Base-by-base conservation (phyloP, 1,140 invertebrate genomes). In the Megathymus violae region DNA sequence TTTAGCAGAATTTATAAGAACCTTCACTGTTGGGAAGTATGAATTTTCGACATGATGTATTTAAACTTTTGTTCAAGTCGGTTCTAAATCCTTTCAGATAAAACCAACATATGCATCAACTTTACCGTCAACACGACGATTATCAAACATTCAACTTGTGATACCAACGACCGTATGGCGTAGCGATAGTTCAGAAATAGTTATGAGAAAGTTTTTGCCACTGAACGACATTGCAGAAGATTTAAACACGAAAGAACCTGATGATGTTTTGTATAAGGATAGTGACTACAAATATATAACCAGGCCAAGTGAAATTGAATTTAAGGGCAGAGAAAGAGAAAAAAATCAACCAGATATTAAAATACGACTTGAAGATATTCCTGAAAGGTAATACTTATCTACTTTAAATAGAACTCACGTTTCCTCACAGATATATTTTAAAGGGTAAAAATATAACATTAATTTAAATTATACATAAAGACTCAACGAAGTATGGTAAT, bases 141-240 rank as follows among this genome's bases (percentile, higher is more conserved):
- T 74, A 34, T 71, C 75, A 4, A 69, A 71, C 19, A 11, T 61
- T 6, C 67, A 72, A 1, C 64, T 73, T 60, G 50, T 62, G 9
- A 47, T 69, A 11, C 25, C 67, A 11, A 85, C 82, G 11, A 62
- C 68, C 13, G 17, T 79, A 43, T 63, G 63, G 61, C 62, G 58
- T 14, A 81, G 71, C 34, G 76, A 71, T 0, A 63, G 64, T 4
- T 78, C 78, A 4, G 44, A 79, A 43, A 80, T 81, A 16, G 41
- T 85, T 10, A 78, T 78, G 75, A 78, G 76, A 51, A 73, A 73
- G 34, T 85, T 80, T 48, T 44, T 70, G 15, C 76, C 74, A 5
- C 16, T 65, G 1, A 52, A 71, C 11, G 60, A 67, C 15, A 46
- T 62, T 15, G 36, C 34, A 7, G 5, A 40, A 6, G 40, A 43